These are phyloP conservation scores for Leptosomus discolor DNA, from an alignment of 2,113 vertebrate genomes.

Conservation along the genomic window DNA sequence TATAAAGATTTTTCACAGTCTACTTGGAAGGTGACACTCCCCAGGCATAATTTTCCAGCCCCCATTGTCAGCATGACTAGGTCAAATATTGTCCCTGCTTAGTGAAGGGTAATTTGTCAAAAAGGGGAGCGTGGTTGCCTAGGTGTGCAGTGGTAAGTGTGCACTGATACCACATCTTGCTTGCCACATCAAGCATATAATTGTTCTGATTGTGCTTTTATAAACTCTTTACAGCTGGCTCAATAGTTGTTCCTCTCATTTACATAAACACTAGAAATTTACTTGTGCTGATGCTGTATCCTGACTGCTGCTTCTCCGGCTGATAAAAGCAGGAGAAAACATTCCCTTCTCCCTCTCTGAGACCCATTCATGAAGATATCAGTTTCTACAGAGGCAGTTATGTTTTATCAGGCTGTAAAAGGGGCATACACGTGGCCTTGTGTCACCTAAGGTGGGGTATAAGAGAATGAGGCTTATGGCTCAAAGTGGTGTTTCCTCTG, in stretches of 20 bases:
- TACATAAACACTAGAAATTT: background rate
- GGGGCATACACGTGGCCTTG: accelerated
- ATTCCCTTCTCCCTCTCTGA: background rate
- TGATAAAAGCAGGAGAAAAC: background rate
- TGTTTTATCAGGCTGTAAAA: background rate
- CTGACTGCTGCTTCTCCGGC: background rate
- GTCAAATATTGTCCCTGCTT: background rate
- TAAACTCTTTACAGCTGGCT: background rate
- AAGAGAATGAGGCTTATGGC: background rate
- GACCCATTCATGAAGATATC: background rate
- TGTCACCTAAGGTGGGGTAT: background rate
- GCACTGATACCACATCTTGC: background rate
- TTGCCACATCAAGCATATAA: background rate
- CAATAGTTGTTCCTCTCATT: background rate
- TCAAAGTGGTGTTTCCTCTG: background rate
- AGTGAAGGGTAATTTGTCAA: background rate
- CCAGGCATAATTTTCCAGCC: background rate
- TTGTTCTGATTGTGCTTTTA: background rate
- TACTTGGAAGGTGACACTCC: background rate
- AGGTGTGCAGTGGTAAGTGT: background rate
- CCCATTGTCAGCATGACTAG: background rate
- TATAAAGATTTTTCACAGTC: background rate
- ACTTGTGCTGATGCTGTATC: background rate
- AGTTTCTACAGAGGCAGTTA: background rate
- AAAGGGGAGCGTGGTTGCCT: background rate